Conservation (phyloP, 1,140 invertebrate species). For the Zaprionus tsacasi region DNA sequence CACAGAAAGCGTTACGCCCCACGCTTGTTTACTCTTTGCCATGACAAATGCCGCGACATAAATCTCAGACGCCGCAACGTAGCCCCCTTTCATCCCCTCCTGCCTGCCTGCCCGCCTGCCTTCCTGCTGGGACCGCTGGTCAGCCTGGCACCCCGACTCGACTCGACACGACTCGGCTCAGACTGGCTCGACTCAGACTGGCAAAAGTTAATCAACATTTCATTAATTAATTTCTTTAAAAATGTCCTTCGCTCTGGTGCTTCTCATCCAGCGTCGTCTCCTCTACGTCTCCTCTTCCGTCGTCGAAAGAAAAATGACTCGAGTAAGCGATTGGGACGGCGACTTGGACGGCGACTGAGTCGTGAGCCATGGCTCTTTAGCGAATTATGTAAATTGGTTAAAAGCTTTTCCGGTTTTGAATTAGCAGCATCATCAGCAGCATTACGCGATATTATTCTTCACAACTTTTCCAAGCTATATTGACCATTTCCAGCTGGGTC, state of each 20-base stretch:
- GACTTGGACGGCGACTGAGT: constrained; percentile 25
- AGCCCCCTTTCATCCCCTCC: background rate
- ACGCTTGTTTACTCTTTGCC: constrained; percentile 75
- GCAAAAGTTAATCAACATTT: constrained; percentile 83
- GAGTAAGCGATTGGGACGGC: constrained; percentile 48
- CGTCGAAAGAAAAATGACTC: constrained; percentile 64
- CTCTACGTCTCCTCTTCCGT: background rate
- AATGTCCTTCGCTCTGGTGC: constrained; percentile 60
- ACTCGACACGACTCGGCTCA: constrained; percentile 32
- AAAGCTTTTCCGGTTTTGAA: constrained; percentile 82
- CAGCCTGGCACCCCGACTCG: constrained; percentile 27
- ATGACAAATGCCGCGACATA: constrained; percentile 81
- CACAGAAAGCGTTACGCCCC: constrained; percentile 55
- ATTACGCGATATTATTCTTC: constrained; percentile 67
- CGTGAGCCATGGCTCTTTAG: constrained; percentile 44
- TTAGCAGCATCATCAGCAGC: constrained; percentile 78
- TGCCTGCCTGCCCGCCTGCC: background rate
- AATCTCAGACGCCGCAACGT: constrained; percentile 66
- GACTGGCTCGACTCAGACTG: constrained; percentile 63
- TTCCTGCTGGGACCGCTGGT: constrained; percentile 7
- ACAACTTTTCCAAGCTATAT: constrained; percentile 48
- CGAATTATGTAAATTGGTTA: constrained; percentile 82
- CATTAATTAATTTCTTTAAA: constrained; percentile 83
- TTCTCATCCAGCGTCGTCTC: constrained; percentile 25
- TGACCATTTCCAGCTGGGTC: constrained; percentile 36